Conservation (phyloP, 1,140 invertebrate genomes). For the Sweltsa coloradensis region DNA sequence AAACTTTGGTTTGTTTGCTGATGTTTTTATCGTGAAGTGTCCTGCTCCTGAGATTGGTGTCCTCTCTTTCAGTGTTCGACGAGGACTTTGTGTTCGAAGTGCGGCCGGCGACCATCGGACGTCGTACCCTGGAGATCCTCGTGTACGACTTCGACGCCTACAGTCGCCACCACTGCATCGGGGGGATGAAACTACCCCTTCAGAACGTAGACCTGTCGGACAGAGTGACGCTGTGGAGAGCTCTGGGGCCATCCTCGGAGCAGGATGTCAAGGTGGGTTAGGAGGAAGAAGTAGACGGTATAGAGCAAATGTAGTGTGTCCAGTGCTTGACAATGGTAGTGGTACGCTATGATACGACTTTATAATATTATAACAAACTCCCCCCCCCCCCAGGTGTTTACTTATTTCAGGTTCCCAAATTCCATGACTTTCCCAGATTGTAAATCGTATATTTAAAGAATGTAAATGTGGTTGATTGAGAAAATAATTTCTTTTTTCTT, state of each 20-base stretch:
- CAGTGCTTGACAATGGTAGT: too few species aligned
- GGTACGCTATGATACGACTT: too few species aligned
- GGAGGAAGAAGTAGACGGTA: too few species aligned
- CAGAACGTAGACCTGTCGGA: slow-evolving; percentile 32
- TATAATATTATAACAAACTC: too few species aligned
- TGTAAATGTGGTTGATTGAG: too few species aligned
- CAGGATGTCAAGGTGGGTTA: slow-evolving; percentile 33
- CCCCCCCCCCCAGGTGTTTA: too few species aligned
- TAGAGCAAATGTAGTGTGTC: too few species aligned
- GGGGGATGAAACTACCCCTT: slow-evolving; percentile 37
- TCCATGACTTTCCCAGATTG: too few species aligned
- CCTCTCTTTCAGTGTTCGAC: slow-evolving; percentile 44
- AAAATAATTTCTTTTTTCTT: too few species aligned
- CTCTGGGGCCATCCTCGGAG: slow-evolving; percentile 29
- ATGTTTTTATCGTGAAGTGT: slow-evolving; percentile 11
- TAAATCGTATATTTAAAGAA: too few species aligned
- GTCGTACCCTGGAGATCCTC: slow-evolving; percentile 37
- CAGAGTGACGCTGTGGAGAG: slow-evolving; percentile 31
- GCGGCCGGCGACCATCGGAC: slow-evolving; percentile 39
- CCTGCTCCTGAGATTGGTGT: slow-evolving; percentile 17
- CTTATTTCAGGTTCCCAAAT: too few species aligned
- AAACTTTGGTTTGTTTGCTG: not conserved
- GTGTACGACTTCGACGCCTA: slow-evolving; percentile 55
- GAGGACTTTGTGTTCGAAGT: slow-evolving; percentile 64
- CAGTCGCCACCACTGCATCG: slow-evolving; percentile 42